Evolutionary conservation across 2,888 invertebrate genomes (phyloP), one percentile per base, ranked within the genome.

Genomic region (Augiades crinisus): DNA sequence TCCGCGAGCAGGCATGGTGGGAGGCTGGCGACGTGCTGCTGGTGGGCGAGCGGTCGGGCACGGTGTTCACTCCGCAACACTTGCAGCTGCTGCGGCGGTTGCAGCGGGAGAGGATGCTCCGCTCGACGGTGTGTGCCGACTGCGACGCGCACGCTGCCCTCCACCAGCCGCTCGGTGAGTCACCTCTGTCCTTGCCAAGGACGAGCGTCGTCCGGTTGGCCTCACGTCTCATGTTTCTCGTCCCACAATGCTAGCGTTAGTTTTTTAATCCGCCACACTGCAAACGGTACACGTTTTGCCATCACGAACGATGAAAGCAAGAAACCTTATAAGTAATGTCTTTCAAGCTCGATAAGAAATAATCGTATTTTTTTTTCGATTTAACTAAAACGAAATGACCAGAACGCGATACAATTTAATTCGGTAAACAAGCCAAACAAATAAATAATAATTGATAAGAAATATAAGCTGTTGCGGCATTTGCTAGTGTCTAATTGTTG

Each of bases 51-150:
- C 78, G 83, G 54, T 86, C 88, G 55, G 90, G 90, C 44, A 92
- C 92, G 57, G 92, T 92, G 60, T 92, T 92, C 75, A 91, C 93
- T 40, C 93, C 94, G 37, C 92, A 92, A 72, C 92, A 92, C 71
- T 86, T 93, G 67, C 92, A 92, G 75, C 91, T 93, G 63, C 85
- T 93, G 74, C 91, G 92, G 59, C 86, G 92, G 65, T 81, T 93
- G 74, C 91, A 93, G 86, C 91, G 92, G 61, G 91, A 92, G 72
- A 79, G 92, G 47, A 81, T 89, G 82, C 75, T 88, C 71, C 88
- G 93, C 61, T 92, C 91, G 60, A 79, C 91, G 49, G 81, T 88
- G 61, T 86, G 89, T 75, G 83, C 88, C 1, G 88, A 88, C 69
- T 88, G 89, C 70, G 89, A 87, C 75, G 83, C 84, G 47, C 88